Evolutionary conservation across 2,113 vertebrate genomes (phyloP).

Genomic region (Dicentrarchus labrax): DNA sequence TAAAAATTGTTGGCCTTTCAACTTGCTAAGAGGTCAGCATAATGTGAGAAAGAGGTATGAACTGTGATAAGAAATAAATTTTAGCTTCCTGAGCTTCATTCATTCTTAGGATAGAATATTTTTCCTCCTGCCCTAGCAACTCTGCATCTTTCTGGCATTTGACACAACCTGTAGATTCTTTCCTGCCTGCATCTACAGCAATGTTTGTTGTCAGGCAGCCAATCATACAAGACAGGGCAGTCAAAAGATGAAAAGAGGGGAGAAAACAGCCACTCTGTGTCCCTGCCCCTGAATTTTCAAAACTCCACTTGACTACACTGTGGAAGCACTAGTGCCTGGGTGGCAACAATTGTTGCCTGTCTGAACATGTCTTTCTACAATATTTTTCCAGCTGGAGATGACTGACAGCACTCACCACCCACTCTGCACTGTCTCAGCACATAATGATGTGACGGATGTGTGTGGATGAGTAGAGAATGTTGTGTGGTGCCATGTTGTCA

Average conservation of each 20-base stretch:
- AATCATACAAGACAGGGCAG: slow-evolving; percentile 44
- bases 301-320: slow-evolving; percentile 55
- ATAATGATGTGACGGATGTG: slow-evolving; percentile 76
- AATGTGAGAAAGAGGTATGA: not conserved
- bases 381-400: slow-evolving; percentile 55
- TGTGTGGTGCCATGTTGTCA: slow-evolving; percentile 61
- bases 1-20: not conserved
- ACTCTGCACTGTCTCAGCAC: slow-evolving; percentile 65
- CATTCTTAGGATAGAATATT: not conserved
- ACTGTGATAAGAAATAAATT: not conserved
- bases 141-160: slow-evolving; percentile 43
- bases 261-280: slow-evolving; percentile 43
- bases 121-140: slow-evolving; percentile 2
- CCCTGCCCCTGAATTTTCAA: slow-evolving; percentile 56
- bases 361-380: slow-evolving; percentile 52
- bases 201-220: slow-evolving; percentile 53
- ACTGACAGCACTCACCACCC: slow-evolving; percentile 73
- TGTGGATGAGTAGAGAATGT: slow-evolving; percentile 58
- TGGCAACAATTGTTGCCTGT: slow-evolving; percentile 65
- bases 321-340: slow-evolving; percentile 39
- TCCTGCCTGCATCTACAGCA: slow-evolving; percentile 25
- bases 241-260: slow-evolving; percentile 52
- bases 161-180: slow-evolving; percentile 50
- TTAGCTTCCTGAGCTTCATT: slow-evolving; percentile 16
- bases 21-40: not conserved